phyloP scores from a whole-genome alignment of 2,888 invertebrate species.

The Siphonodentalium dalli region DNA sequence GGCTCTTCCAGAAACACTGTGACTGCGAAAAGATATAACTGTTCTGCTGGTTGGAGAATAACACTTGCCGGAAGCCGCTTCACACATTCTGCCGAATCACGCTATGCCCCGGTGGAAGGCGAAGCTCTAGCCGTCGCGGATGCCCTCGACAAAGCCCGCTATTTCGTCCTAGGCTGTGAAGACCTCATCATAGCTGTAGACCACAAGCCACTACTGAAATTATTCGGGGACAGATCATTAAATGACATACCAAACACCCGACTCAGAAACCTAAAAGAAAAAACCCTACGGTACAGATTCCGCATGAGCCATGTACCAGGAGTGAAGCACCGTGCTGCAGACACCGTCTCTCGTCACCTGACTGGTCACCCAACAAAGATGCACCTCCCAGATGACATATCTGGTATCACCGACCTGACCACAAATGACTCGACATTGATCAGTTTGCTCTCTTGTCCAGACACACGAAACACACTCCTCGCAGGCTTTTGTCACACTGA shows the following conservation, averaged over 20 bases:
- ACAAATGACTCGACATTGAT: no score
- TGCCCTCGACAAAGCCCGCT: slow-evolving; percentile 5
- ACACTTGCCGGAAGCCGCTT: slow-evolving; percentile 19
- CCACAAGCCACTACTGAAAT: slow-evolving; percentile 1
- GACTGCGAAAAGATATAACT: slow-evolving; percentile 20
- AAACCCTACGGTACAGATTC: slow-evolving; percentile 24
- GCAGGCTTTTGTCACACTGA: background rate
- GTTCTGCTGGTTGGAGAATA: slow-evolving; percentile 18
- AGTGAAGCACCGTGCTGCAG: no score
- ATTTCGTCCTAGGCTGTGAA: slow-evolving; percentile 8
- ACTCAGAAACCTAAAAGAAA: slow-evolving; percentile 27
- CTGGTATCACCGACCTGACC: background rate
- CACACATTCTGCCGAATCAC: slow-evolving; percentile 12
- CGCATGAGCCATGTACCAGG: slow-evolving; percentile 18
- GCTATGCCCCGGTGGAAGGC: slow-evolving; percentile 1
- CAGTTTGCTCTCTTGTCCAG: background rate
- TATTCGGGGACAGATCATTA: background rate
- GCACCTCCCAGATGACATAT: slow-evolving; percentile 1
- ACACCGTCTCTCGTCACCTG: slow-evolving; percentile 22
- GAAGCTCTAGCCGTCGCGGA: slow-evolving; percentile 10
- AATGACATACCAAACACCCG: slow-evolving; percentile 12
- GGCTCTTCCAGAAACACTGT: slow-evolving; percentile 29
- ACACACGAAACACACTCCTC: background rate
- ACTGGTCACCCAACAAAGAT: slow-evolving; percentile 1
- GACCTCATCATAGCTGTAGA: slow-evolving; percentile 8